These are phyloP conservation scores for Umimayanthus kanabou DNA, from an alignment of 92 coral and sea anemone species.

Conservation along the genomic window DNA sequence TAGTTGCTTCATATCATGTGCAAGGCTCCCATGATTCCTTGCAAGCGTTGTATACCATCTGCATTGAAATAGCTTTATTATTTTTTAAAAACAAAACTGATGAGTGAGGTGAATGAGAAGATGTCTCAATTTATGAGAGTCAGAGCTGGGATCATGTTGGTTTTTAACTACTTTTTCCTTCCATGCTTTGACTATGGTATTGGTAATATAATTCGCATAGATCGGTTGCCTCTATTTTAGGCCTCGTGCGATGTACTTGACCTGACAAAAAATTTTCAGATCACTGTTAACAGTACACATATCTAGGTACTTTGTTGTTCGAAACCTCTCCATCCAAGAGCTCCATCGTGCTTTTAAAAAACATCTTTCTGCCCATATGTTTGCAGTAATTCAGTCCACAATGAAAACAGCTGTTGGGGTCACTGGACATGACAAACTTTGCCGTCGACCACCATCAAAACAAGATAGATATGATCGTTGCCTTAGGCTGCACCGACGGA, in stretches of 20 bases:
- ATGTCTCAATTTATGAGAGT: not conserved
- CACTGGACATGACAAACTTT: not conserved
- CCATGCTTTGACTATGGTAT: not conserved
- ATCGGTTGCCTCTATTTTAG: not conserved
- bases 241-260: not conserved
- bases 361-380: not conserved
- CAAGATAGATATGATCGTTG: not conserved
- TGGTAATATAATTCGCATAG: not conserved
- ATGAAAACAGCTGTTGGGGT: not conserved
- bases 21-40: not conserved
- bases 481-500: conserved; percentile 3
- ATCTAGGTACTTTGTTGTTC: not conserved
- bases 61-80: not conserved
- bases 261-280: not conserved
- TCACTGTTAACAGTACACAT: not conserved
- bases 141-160: not conserved
- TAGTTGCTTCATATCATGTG: too few relatives aligned
- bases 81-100: not conserved
- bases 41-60: not conserved
- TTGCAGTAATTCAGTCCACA: not conserved
- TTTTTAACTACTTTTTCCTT: conserved; percentile 1
- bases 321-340: not conserved
- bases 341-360: not conserved
- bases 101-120: not conserved
- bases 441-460: not conserved